Base-by-base conservation (phyloP, 2,113 vertebrate species). In the Cyanoramphus novaezelandiae region DNA sequence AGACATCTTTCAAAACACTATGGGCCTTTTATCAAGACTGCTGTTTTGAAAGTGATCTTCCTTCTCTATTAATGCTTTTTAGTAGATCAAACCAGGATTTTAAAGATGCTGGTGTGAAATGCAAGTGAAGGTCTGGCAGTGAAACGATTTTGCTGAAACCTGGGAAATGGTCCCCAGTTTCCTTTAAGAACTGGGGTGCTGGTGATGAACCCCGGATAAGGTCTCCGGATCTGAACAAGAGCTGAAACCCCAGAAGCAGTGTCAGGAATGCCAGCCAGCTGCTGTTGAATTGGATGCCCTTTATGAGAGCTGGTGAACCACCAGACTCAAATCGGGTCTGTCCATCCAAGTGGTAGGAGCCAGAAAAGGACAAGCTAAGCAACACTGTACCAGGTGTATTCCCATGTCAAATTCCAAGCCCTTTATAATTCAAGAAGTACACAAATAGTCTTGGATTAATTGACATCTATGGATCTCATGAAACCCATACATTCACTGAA, bases 281-380 rank as follows among this genome's bases (percentile, higher is more conserved):
- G 13, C 37, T 49, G 18, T 10, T 20, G 31, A 0, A 8, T 14
- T 10, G 11, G 13, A 24, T 49, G 37, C 20, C 21, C 37, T 13
- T 52, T 1, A 9, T 7, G 39, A 20, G 8, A 71, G 23, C 46
- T 43, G 46, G 52, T 10, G 76, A 35, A 21, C 9, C 41, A 9
- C 53, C 5, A 12, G 47, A 0, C 41, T 8, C 0, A 9, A 29
- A 2, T 4, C 0, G 3, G 17, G 10, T 43, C 17, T 23, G 55
- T 5, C 4, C 12, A 4, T 4, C 13, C 5, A 0, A 1, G 25
- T 2, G 19, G 20, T 20, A 1, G 4, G 27, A 37, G 5, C 5
- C 47, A 17, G 67, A 44, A 8, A 60, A 44, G 24, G n/a, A 41
- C 4, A 2, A 16, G 20, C 24, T 39, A 37, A 8, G 12, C 24